Evolutionary conservation across 2,797 vertebrate genomes (phyloP).

Genomic region (Poliocrania exsul): DNA sequence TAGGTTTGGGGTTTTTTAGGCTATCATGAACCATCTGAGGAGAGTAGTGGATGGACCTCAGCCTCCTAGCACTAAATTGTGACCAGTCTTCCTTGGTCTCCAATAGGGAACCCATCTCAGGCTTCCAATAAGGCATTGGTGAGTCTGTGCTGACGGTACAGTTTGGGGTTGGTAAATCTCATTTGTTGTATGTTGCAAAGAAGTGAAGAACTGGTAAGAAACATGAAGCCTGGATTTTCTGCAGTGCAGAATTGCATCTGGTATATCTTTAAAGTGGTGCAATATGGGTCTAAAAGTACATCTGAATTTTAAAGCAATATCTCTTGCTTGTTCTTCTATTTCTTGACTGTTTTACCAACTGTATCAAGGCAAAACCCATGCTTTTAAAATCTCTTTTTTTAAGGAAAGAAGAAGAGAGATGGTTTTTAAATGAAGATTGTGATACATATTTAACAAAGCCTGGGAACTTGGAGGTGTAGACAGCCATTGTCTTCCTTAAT

Average conservation of each 20-base stretch:
- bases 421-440: neutral
- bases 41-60: neutral
- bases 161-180: neutral
- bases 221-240: neutral
- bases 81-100: neutral
- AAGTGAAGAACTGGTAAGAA: neutral
- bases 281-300: neutral
- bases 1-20: neutral
- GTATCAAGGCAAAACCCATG: neutral
- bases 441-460: constrained; percentile 46
- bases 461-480: constrained; percentile 30
- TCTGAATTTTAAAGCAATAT: neutral
- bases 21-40: neutral
- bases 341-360: neutral
- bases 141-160: neutral
- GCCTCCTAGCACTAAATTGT: neutral
- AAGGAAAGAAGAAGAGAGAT: neutral
- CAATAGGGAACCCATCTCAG: neutral
- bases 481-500: constrained; percentile 43
- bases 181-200: neutral
- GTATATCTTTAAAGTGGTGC: neutral
- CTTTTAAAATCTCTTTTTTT: neutral
- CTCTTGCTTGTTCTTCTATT: neutral
- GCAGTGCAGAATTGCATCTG: neutral
- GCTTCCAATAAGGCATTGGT: neutral